These are phyloP conservation scores for Tetrax tetrax DNA, from an alignment of 2,113 vertebrate genomes.

Conservation along the genomic window DNA sequence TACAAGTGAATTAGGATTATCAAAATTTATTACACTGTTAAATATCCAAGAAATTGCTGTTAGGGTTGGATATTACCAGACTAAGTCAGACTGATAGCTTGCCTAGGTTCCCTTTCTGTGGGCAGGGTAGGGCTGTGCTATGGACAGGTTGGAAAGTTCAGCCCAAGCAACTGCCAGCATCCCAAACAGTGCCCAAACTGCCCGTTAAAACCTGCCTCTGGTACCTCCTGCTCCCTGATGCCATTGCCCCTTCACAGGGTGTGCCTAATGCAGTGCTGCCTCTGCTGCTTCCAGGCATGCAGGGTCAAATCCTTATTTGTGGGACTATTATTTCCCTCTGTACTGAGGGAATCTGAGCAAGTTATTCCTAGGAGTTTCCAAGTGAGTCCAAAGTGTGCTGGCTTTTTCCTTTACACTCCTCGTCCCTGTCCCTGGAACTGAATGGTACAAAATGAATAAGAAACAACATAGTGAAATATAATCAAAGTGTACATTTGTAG, in stretches of 20 bases:
- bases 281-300: not conserved
- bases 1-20: not conserved
- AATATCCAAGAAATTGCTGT: not conserved
- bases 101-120: not conserved
- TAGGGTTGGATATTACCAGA: not conserved
- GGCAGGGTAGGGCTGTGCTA: not conserved
- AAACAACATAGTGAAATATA: not conserved
- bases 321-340: not conserved
- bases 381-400: not conserved
- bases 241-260: not conserved
- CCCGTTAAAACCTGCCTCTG: not conserved
- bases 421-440: not conserved
- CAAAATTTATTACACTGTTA: not conserved
- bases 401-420: not conserved
- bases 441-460: not conserved
- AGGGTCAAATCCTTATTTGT: not conserved
- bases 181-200: not conserved
- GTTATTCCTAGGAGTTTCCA: not conserved
- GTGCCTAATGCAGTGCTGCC: accelerated
- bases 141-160: not conserved
- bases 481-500: not conserved
- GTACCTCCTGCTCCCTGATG: not conserved
- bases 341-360: not conserved
- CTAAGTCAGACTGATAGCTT: not conserved
- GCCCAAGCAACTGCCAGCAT: not conserved